Conservation (phyloP, 2,888 invertebrate species). For the Andrena hattorfiana region DNA sequence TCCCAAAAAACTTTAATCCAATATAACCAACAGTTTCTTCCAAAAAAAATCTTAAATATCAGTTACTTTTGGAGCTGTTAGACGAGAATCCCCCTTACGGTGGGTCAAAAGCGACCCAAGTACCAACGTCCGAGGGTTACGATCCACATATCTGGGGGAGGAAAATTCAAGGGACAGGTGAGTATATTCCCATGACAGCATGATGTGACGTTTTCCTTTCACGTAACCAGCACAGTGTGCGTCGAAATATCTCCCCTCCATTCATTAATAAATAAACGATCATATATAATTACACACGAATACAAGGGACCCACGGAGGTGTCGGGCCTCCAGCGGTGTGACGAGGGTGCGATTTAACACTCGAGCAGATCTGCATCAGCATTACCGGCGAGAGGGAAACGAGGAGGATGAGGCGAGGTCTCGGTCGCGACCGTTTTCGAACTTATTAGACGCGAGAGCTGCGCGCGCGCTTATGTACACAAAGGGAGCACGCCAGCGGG, state of each 20-base stretch:
- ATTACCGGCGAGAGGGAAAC: conserved; percentile 18
- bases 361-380: conserved; percentile 41
- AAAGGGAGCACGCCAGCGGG: not conserved
- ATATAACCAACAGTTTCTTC: no score
- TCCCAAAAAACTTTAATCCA: no score
- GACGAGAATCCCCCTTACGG: no score
- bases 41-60: no score
- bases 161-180: no score
- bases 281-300: conserved; percentile 5
- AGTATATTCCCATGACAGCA: not conserved
- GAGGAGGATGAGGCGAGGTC: conserved; percentile 62
- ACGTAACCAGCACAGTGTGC: not conserved
- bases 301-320: not conserved
- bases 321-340: not conserved
- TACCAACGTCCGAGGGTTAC: no score
- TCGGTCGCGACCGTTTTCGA: conserved; percentile 69
- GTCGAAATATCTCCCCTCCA: not conserved
- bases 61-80: no score
- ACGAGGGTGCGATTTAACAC: conserved; percentile 27
- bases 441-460: conserved; percentile 38
- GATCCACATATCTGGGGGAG: no score
- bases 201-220: not conserved
- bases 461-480: not conserved
- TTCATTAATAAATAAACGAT: not conserved
- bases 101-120: no score